Base-by-base conservation (phyloP, 2,888 invertebrate species). In the Heliconius charithonia region DNA sequence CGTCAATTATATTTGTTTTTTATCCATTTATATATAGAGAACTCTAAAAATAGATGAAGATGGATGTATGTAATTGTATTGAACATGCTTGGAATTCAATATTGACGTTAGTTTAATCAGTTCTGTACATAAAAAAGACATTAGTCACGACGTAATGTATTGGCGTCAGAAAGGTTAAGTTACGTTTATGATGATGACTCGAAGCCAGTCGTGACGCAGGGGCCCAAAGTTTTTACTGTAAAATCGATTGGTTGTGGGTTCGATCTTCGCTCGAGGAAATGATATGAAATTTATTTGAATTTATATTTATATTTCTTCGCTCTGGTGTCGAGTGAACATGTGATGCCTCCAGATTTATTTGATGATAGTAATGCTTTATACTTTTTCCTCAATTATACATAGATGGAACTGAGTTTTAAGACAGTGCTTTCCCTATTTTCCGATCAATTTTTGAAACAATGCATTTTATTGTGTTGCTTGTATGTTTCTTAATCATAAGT, bases 1-100 rank as follows among this genome's bases (percentile, higher is more conserved):
- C 74, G 74, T 74, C 74, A 59, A 16, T 59, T 37, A 45, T 73
- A 41, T 62, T 45, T 74, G 29, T 63, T 62, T 45, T 74, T 22
- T 6, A n/a, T 45, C 25, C 12, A 41, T 25, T 27, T 72, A 32
- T 27, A 63, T 12, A 22, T 12, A 29, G 12, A 27, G 25, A n/a
- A 65, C 6, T 74, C 29, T 74, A 65, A 63, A 27, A 74, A 74
- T 74, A 74, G 27, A 4, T 29, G 27, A 45, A 74, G 62, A n/a
- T 65, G 45, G 2, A n/a, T n/a, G n/a, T n/a, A n/a, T n/a, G n/a
- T 74, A 29, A 74, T n/a, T 65, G 65, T 65, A 16, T 41, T 63
- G 74, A n/a, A 63, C 65, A 63, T 63, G 27, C 7, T 41, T n/a
- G 51, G 71, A 71, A 72, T 72, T 62, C 25, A 41, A 32, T 12